Conservation (phyloP, 2,113 vertebrate species). For the Pluvianellus socialis region DNA sequence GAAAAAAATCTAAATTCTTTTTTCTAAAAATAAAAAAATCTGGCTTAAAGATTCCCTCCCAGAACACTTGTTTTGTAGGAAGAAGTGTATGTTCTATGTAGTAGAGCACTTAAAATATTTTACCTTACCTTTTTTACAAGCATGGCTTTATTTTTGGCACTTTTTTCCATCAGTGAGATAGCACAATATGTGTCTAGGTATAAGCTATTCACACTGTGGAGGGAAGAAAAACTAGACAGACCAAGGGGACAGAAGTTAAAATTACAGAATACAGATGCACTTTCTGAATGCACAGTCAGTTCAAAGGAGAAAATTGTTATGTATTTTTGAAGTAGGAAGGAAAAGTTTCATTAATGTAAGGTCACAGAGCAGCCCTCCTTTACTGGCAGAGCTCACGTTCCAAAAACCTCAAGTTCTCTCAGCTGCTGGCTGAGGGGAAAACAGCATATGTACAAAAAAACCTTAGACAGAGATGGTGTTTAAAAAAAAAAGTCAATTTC, state of each 20-base stretch:
- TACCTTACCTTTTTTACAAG: background rate
- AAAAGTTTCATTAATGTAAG: background rate
- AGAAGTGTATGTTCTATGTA: background rate
- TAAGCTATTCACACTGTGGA: background rate
- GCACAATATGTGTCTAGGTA: background rate
- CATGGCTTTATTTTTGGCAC: background rate
- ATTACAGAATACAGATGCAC: background rate
- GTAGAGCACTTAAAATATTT: background rate
- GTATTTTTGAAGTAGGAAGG: background rate
- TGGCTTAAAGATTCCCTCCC: background rate
- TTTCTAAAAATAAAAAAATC: no score
- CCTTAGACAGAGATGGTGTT: background rate
- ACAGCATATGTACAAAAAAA: background rate
- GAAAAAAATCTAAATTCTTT: no score
- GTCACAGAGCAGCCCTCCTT: background rate
- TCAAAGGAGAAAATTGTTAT: background rate
- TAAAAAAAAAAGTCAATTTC: background rate
- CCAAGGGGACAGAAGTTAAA: background rate
- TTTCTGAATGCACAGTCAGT: background rate
- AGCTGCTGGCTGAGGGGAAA: background rate
- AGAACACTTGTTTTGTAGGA: background rate
- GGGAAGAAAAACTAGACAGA: background rate
- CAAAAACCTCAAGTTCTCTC: background rate
- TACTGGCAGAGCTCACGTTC: background rate
- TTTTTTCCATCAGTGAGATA: background rate